Evolutionary conservation across 1,140 invertebrate species (phyloP), one percentile per base, ranked within the genome.

Genomic region (Scylla paramamosain): DNA sequence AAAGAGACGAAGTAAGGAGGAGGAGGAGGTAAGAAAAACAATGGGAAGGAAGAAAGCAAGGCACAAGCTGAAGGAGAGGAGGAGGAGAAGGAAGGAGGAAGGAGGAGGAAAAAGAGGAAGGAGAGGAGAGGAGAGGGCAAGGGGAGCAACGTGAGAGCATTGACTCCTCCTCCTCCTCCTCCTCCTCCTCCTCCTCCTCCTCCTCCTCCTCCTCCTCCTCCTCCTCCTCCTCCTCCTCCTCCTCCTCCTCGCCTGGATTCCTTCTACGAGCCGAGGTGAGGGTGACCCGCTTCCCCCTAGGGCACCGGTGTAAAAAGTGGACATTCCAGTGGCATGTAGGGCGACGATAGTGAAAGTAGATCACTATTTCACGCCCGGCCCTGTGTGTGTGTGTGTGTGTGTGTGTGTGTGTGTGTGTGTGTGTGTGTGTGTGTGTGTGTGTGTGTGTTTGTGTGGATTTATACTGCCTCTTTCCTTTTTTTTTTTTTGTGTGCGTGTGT

Each of bases 291-390:
- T 77, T 77, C 67, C 67, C 67, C 52, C 8, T 8, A 8, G n/a
- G 67, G 67, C 67, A 77, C n/a, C 20, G 67, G 20, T 7, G 67
- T 77, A 77, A 77, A 77, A 77, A 77, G 67, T 77, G 67, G 67
- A 77, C 67, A 77, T 77, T 77, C 67, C 67, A n/a, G 67, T 77
- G 67, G 67, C 67, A 77, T 77, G 67, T 77, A 77, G 67, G 67
- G 67, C 67, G 67, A 77, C 67, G 67, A 77, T 77, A 77, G 67
- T 77, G 67, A 77, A 77, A 77, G 67, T 77, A 77, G 67, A 77
- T 77, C 67, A 77, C 67, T 77, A 25, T 77, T 77, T 77, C 67
- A 77, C 67, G 67, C 67, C 67, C 20, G 12, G 67, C 67, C 67
- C 20, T 77, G 10, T n/a, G 25, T 77, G 67, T 77, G 25, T n/a